Conservation (phyloP, 35 echinoderm and acorn worm genomes). For the Lytechinus pictus region DNA sequence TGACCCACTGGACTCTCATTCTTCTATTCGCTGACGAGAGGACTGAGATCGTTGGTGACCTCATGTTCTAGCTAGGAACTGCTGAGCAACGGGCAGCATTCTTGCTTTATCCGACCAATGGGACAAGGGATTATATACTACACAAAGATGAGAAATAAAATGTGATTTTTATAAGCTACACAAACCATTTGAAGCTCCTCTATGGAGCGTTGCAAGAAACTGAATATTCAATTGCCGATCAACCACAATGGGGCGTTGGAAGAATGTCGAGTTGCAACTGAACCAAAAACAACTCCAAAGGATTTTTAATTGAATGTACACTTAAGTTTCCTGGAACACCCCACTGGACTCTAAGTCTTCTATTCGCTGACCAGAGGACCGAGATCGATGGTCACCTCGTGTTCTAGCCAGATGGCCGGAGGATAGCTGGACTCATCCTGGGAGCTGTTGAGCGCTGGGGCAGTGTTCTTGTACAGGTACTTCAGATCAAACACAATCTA, state of each 20-base stretch:
- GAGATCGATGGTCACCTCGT: constrained; percentile 74
- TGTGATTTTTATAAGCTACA: too few relatives aligned
- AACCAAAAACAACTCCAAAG: too few relatives aligned
- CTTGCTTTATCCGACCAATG: constrained; percentile 28
- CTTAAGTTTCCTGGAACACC: too few relatives aligned
- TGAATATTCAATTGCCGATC: too few relatives aligned
- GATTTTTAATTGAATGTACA: too few relatives aligned
- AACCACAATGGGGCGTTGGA: too few relatives aligned
- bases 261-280: too few relatives aligned
- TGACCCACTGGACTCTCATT: background rate
- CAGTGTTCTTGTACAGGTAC: constrained; percentile 80
- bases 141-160: too few relatives aligned
- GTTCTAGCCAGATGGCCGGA: constrained; percentile 69
- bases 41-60: constrained; percentile 68
- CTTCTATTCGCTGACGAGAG: constrained; percentile 34
- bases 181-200: too few relatives aligned
- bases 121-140: too few relatives aligned
- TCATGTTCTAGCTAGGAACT: constrained; percentile 70
- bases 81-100: constrained; percentile 47
- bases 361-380: constrained; percentile 54
- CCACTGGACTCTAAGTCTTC: too few relatives aligned
- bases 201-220: too few relatives aligned
- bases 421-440: constrained; percentile 50
- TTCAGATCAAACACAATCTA: constrained; percentile 74
- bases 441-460: constrained; percentile 64